Base-by-base conservation (phyloP, 2,113 vertebrate genomes). In the Corythaeola cristata region DNA sequence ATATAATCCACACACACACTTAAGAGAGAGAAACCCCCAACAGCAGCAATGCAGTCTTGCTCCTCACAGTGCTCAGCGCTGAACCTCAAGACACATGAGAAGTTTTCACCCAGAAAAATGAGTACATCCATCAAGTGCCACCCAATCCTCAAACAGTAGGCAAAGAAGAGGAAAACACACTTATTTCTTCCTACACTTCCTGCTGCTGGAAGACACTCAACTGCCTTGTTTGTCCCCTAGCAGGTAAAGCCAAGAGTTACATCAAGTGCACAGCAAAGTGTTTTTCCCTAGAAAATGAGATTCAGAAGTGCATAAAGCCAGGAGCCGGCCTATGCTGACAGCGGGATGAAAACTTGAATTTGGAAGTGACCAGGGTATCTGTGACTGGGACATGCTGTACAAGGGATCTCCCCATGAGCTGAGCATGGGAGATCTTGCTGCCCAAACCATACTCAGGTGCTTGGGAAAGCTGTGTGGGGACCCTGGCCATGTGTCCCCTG, bases 401-500 rank as follows among this genome's bases (percentile, higher is more conserved):
- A 33, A 64, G 10, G 21, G 30, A 81, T 47, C n/a, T 64, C 20
- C 27, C 33, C 6, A 21, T 10, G 24, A 56, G 39, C 37, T 8
- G 9, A 80, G 33, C 9, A 2, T 16, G 56, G n/a, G 49, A 77
- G 33, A 71, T 19, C 3, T 56, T 45, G 44, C 56, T 72, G 41
- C 33, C 39, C 23, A 52, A 37, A 62, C 15, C 47, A 53, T 7
- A 2, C 47, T 32, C 14, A 1, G 3, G 27, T 7, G 55, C 27
- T 20, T 17, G 39, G 69, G 18, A 59, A 44, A 58, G 27, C 18
- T 21, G 15, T 2, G 5, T 1, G 12, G 26, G 24, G 8, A 60
- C 15, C 4, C 14, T 1, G 2, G 27, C 32, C 53, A 9, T 6
- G 24, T 3, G 0, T 6, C 14, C 47, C 64, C 81, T 35, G 18